Percentiles rank a stretch among this genome's conserved stretches.
Evolutionary conservation across 2,113 vertebrate species (phyloP).

Genomic region (Nibea albiflora): DNA sequence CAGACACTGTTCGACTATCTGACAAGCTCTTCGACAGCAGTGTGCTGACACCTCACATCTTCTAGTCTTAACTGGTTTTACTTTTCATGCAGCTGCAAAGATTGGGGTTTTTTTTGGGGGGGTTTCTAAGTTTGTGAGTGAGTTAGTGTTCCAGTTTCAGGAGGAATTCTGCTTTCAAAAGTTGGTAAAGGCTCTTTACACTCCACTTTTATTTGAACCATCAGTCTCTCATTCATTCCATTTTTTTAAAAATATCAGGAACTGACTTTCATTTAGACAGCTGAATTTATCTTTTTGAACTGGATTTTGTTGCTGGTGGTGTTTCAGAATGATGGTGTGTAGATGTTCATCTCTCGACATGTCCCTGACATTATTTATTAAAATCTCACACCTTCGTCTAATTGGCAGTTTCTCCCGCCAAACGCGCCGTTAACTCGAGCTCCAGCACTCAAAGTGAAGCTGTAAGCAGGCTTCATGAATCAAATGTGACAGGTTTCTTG

Average conservation of each 20-base stretch:
- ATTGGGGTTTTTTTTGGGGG: background rate
- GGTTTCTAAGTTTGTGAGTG: background rate
- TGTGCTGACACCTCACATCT: background rate
- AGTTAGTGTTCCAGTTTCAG: background rate
- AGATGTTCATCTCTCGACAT: background rate
- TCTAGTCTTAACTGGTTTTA: background rate
- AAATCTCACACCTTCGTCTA: constrained; percentile 17
- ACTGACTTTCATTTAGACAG: constrained; percentile 3
- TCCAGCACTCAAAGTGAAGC: constrained; percentile 16
- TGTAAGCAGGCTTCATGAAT: constrained; percentile 40
- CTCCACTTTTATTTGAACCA: background rate
- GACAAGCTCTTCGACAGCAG: background rate
- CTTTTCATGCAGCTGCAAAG: background rate
- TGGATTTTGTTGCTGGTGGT: background rate
- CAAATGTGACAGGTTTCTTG: constrained; percentile 25
- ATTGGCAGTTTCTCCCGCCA: constrained; percentile 11
- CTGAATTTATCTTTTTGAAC: background rate
- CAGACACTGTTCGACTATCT: background rate
- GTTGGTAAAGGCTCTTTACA: background rate
- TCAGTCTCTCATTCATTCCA: background rate
- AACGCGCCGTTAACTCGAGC: constrained; percentile 17
- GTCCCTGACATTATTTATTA: background rate
- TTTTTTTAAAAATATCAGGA: background rate
- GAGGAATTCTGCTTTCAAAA: background rate
- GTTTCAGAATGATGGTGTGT: constrained; percentile 7